Evolutionary conservation across 2,888 invertebrate species (phyloP).

Genomic region (Ectemnius cavifrons): DNA sequence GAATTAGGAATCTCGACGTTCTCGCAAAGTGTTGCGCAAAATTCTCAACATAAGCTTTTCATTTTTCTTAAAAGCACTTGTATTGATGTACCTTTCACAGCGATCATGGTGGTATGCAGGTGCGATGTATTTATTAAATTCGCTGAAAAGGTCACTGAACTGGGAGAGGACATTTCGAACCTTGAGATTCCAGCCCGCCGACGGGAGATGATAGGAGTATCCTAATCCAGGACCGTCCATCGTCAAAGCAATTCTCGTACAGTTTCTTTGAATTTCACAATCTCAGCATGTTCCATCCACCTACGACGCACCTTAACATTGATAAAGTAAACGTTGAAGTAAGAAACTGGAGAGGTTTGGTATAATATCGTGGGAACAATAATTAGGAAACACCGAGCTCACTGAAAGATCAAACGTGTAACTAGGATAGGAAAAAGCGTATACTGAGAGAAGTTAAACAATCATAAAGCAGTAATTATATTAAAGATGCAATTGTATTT

Average conservation of each 20-base stretch:
- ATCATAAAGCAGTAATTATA: too few relatives aligned
- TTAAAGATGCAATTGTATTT: too few relatives aligned
- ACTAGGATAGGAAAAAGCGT: too few relatives aligned
- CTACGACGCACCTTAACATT: neutral
- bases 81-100: conserved; percentile 88
- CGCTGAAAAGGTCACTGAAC: conserved; percentile 96
- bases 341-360: too few relatives aligned
- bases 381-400: too few relatives aligned
- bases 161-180: conserved; percentile 90
- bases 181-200: conserved; percentile 87
- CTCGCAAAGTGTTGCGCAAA: too few relatives aligned
- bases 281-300: conserved; percentile 26
- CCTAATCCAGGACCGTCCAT: conserved; percentile 84
- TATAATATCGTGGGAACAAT: too few relatives aligned
- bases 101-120: conserved; percentile 98
- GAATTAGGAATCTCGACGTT: too few relatives aligned
- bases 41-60: neutral
- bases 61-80: conserved; percentile 11
- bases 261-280: conserved; percentile 7
- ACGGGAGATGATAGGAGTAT: conserved; percentile 90
- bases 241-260: conserved; percentile 21
- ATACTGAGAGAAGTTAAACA: too few relatives aligned
- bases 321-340: too few relatives aligned
- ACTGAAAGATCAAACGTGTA: too few relatives aligned
- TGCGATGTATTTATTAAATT: conserved; percentile 96